These are phyloP conservation scores for Dendrolimus kikuchii DNA, from an alignment of 1,140 invertebrate genomes.

Conservation along the genomic window DNA sequence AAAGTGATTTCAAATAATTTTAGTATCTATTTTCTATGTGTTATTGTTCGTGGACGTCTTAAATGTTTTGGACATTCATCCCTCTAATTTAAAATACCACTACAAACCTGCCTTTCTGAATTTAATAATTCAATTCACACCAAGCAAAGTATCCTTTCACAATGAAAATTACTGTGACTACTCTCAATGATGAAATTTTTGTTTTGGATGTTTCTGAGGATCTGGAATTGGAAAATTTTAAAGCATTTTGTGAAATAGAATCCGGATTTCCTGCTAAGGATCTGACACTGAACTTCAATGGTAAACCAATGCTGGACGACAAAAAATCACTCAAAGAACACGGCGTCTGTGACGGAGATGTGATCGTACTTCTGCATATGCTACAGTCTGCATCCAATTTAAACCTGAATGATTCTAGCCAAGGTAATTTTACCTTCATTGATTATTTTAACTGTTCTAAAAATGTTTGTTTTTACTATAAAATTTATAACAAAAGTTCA, in stretches of 20 bases:
- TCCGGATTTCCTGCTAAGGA: conserved; percentile 86
- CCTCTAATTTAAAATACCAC: conserved; percentile 35
- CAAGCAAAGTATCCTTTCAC: conserved; percentile 14
- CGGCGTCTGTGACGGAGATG: conserved; percentile 91
- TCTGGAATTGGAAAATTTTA: conserved; percentile 95
- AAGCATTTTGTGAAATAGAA: conserved; percentile 95
- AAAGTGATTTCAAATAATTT: too few species aligned
- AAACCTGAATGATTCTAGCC: conserved; percentile 38
- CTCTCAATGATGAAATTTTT: conserved; percentile 89
- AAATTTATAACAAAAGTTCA: conserved; percentile 14
- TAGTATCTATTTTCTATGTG: too few species aligned
- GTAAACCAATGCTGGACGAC: conserved; percentile 86
- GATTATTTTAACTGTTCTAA: conserved; percentile 19
- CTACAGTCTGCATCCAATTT: conserved; percentile 56
- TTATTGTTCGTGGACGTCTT: conserved; percentile 7
- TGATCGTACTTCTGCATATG: conserved; percentile 87
- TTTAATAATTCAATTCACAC: conserved; percentile 13
- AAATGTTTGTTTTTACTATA: conserved; percentile 26
- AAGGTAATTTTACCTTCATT: conserved; percentile 33
- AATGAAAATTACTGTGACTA: conserved; percentile 95
- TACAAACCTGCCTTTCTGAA: conserved; percentile 21
- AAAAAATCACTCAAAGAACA: conserved; percentile 86
- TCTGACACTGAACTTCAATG: conserved; percentile 90
- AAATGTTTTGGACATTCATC: conserved; percentile 55
- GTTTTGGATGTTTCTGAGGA: conserved; percentile 93